phyloP scores from a whole-genome alignment of 2,888 invertebrate species.

The Apotomis capreana region DNA sequence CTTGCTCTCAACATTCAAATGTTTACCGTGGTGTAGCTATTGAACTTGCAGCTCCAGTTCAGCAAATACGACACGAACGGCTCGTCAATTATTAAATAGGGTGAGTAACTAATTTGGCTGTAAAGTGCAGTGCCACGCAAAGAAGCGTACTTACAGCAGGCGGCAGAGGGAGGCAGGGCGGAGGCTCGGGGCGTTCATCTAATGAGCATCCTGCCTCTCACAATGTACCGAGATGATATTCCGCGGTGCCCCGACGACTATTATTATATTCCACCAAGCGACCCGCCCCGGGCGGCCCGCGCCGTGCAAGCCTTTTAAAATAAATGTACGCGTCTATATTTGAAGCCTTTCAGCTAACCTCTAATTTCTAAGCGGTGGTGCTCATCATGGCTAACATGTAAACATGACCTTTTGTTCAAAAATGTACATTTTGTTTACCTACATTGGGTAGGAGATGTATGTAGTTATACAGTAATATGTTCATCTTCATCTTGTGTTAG shows the following conservation, averaged over 20 bases:
- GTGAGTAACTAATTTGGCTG: constrained; percentile 61
- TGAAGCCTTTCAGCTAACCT: constrained; percentile 58
- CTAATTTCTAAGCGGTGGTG: constrained; percentile 58
- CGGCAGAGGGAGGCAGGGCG: constrained; percentile 52
- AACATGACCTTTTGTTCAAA: constrained; percentile 17
- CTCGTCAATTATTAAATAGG: constrained; percentile 41
- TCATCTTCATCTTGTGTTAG: no score
- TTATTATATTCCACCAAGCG: constrained; percentile 77
- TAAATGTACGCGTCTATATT: constrained; percentile 67
- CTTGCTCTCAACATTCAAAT: constrained; percentile 24
- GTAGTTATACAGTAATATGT: no score
- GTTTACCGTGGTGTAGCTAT: constrained; percentile 23
- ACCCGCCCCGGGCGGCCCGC: constrained; percentile 59
- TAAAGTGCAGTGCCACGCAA: constrained; percentile 46
- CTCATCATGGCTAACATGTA: constrained; percentile 20
- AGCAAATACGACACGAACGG: constrained; percentile 26
- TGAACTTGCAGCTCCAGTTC: constrained; percentile 31
- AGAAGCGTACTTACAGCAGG: constrained; percentile 52
- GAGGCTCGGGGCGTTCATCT: constrained; percentile 75
- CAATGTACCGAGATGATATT: constrained; percentile 80
- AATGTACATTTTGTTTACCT: no score
- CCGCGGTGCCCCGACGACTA: constrained; percentile 73
- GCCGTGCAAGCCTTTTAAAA: constrained; percentile 73
- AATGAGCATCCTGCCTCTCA: constrained; percentile 82
- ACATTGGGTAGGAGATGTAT: no score